Evolutionary conservation across 2,113 vertebrate genomes (phyloP).

Genomic region (Trinectes maculatus): DNA sequence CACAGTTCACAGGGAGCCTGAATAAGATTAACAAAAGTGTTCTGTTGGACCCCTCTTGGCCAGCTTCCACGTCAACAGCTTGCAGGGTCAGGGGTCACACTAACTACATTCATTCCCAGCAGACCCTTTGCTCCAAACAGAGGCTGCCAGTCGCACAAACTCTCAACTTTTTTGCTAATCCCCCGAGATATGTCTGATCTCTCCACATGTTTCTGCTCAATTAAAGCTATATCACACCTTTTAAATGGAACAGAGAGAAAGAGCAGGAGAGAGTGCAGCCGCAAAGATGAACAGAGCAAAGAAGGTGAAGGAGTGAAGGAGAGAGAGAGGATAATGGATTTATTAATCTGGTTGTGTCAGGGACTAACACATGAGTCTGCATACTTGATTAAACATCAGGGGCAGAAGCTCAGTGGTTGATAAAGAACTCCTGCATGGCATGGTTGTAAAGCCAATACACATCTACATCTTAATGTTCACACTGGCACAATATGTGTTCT

Average conservation of each 20-base stretch:
- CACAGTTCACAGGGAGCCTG: conserved; percentile 94
- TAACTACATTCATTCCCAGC: conserved; percentile 99
- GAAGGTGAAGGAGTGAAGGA: conserved; percentile 55
- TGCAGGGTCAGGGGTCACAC: conserved; percentile 97
- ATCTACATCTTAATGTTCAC: conserved; percentile 18
- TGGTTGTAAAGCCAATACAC: conserved; percentile 26
- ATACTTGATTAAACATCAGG: conserved; percentile 70
- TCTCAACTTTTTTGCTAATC: conserved; percentile 88
- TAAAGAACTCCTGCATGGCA: conserved; percentile 53
- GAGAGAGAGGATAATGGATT: conserved; percentile 56
- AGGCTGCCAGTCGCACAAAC: conserved; percentile 94
- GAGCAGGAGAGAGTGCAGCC: conserved; percentile 39
- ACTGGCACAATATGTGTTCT: conserved; percentile 1
- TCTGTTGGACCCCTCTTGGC: conserved; percentile 98
- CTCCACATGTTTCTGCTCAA: conserved; percentile 99
- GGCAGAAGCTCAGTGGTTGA: conserved; percentile 61
- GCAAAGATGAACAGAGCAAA: conserved; percentile 38
- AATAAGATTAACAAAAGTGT: conserved; percentile 99
- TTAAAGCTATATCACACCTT: conserved; percentile 94
- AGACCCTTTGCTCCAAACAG: conserved; percentile 95
- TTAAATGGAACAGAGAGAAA: conserved; percentile 75
- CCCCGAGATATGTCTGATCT: conserved; percentile 99
- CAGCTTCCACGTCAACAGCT: conserved; percentile 98
- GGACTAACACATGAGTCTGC: conserved; percentile 45
- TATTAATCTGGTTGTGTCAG: conserved; percentile 67